Conservation (phyloP, 2,113 vertebrate species). For the Zootoca vivipara region DNA sequence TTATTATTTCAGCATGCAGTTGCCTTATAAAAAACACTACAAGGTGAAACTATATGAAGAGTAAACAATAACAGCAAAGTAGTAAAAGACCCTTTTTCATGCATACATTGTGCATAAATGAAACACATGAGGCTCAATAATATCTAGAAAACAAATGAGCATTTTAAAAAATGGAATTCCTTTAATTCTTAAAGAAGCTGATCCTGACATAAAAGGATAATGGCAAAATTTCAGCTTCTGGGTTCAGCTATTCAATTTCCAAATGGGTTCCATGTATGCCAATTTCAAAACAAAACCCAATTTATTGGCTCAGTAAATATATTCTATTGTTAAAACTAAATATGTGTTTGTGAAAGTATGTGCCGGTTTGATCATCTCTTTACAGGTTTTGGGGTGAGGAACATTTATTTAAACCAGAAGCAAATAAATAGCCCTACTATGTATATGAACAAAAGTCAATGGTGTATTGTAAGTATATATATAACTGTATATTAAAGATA, state of each 20-base stretch:
- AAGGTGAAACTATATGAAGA: neutral
- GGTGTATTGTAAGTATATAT: conserved; percentile 57
- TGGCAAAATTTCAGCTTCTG: conserved; percentile 23
- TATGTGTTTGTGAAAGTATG: conserved; percentile 64
- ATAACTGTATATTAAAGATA: conserved; percentile 75
- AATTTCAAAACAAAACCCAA: conserved; percentile 30
- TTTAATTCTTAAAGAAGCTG: neutral
- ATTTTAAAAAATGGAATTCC: neutral
- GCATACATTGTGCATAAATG: neutral
- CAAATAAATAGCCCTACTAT: conserved; percentile 69
- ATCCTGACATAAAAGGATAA: neutral
- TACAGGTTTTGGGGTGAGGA: conserved; percentile 57
- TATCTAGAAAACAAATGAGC: neutral
- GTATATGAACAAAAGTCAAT: conserved; percentile 68
- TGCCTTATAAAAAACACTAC: neutral
- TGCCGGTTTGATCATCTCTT: conserved; percentile 61
- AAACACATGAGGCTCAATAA: conserved; percentile 9
- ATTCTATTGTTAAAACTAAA: conserved; percentile 58
- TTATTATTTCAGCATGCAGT: neutral
- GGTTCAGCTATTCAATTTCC: conserved; percentile 53
- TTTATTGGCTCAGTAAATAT: conserved; percentile 51
- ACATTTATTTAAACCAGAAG: conserved; percentile 72
- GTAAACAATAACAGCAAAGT: neutral
- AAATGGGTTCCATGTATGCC: conserved; percentile 31
- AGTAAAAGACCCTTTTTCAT: neutral